Conservation (phyloP, 2,797 vertebrate species). For the Choloepus didactylus region DNA sequence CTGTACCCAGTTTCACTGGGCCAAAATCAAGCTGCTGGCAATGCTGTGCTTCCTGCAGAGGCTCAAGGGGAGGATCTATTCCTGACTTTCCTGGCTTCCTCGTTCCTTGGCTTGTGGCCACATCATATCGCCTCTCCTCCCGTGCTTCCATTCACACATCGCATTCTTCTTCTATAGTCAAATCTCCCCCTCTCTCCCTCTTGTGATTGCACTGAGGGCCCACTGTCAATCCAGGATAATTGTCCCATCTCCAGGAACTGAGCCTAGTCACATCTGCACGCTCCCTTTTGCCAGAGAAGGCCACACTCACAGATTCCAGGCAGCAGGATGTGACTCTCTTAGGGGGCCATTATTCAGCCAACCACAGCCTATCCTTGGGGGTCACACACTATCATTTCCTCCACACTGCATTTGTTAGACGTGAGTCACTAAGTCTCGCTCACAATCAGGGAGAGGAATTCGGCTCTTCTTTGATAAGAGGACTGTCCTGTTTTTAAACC, state of each 20-base stretch:
- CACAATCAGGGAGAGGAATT: not conserved
- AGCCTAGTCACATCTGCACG: not conserved
- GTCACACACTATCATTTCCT: not conserved
- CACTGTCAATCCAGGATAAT: not conserved
- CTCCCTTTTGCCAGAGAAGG: not conserved
- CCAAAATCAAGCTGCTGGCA: not conserved
- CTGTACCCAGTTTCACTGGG: not conserved
- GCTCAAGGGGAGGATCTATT: not conserved
- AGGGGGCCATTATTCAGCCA: not conserved
- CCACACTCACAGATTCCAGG: not conserved
- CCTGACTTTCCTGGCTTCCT: not conserved
- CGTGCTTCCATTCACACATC: too few relatives aligned
- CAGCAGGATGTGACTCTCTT: not conserved
- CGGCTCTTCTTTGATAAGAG: not conserved
- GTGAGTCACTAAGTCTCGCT: not conserved
- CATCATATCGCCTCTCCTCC: not conserved
- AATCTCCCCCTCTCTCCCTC: not conserved
- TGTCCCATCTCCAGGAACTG: not conserved
- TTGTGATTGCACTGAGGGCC: not conserved
- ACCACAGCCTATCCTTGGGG: not conserved
- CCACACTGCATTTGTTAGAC: not conserved
- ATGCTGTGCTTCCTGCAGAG: not conserved
- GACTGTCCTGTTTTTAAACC: not conserved
- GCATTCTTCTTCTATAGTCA: not conserved
- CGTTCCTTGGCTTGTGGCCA: not conserved